Percentiles rank a stretch among this genome's conserved stretches.
Evolutionary conservation across 35 echinoderm and acorn worm species (phyloP).

Genomic region (Apostichopus californicus): DNA sequence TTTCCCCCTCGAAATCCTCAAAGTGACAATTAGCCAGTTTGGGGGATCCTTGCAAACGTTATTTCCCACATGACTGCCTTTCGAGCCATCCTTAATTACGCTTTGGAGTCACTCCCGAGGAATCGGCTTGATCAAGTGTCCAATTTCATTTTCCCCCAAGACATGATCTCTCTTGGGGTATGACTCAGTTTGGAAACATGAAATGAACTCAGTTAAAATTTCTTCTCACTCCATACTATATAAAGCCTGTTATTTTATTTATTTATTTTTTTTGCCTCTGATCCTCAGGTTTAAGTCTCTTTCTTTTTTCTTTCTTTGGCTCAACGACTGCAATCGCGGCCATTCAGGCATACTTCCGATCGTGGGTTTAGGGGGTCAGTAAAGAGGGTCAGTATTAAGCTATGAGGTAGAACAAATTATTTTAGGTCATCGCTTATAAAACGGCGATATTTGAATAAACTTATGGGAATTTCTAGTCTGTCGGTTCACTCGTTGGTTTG

Average conservation of each 20-base stretch:
- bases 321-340: neutral
- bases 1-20: neutral
- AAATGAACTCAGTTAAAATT: slow-evolving; percentile 20
- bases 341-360: neutral
- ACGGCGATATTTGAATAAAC: neutral
- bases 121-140: slow-evolving; percentile 45
- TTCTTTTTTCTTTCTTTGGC: neutral
- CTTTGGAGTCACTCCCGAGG: slow-evolving; percentile 47
- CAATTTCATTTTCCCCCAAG: slow-evolving; percentile 52
- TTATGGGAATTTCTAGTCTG: neutral
- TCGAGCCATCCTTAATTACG: slow-evolving; percentile 50
- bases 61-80: slow-evolving; percentile 46
- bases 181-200: slow-evolving; percentile 38
- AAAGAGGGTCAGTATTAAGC: neutral
- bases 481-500: too few relatives aligned
- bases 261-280: neutral
- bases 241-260: neutral
- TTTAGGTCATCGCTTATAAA: neutral
- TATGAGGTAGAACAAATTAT: neutral
- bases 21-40: slow-evolving; percentile 43
- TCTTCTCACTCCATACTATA: neutral
- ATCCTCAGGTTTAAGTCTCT: neutral
- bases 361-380: neutral
- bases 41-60: neutral
- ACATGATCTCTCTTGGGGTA: slow-evolving; percentile 49